Percentiles rank a stretch among this genome's conserved stretches.
Evolutionary conservation across 2,888 invertebrate species (phyloP).

Genomic region (Tryphoninae sp.): DNA sequence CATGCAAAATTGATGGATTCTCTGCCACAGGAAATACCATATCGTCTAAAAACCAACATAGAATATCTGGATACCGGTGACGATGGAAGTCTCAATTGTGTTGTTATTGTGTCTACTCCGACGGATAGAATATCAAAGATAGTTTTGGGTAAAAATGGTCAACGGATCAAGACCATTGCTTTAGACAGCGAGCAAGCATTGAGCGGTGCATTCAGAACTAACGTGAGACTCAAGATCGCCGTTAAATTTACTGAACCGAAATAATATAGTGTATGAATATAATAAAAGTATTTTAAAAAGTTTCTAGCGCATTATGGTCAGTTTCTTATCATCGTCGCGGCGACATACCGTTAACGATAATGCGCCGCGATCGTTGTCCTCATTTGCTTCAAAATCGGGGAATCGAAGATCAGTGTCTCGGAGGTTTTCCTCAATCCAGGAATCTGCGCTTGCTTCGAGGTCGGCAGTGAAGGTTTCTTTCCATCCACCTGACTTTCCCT

Average conservation of each 20-base stretch:
- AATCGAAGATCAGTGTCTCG: conserved; percentile 84
- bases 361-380: conserved; percentile 15
- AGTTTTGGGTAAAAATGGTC: conserved; percentile 87
- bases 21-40: conserved; percentile 93
- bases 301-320: background rate
- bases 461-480: conserved; percentile 87
- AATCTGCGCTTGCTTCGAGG: conserved; percentile 85
- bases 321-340: conserved; percentile 24
- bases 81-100: conserved; percentile 83
- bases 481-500: conserved; percentile 85
- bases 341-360: conserved; percentile 13
- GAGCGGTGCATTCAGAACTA: conserved; percentile 71
- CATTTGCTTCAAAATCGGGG: conserved; percentile 76
- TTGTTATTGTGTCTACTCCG: conserved; percentile 82
- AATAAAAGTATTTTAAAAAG: background rate
- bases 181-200: conserved; percentile 71
- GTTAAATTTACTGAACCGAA: conserved; percentile 53
- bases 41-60: conserved; percentile 85
- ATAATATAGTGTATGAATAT: conserved; percentile 4
- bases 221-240: conserved; percentile 71
- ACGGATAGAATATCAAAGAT: conserved; percentile 85
- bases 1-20: conserved; percentile 92
- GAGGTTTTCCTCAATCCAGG: conserved; percentile 86
- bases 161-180: conserved; percentile 87
- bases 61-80: conserved; percentile 86